phyloP scores from a whole-genome alignment of 2,797 vertebrate species.

The Gadopsis bispinosus region DNA sequence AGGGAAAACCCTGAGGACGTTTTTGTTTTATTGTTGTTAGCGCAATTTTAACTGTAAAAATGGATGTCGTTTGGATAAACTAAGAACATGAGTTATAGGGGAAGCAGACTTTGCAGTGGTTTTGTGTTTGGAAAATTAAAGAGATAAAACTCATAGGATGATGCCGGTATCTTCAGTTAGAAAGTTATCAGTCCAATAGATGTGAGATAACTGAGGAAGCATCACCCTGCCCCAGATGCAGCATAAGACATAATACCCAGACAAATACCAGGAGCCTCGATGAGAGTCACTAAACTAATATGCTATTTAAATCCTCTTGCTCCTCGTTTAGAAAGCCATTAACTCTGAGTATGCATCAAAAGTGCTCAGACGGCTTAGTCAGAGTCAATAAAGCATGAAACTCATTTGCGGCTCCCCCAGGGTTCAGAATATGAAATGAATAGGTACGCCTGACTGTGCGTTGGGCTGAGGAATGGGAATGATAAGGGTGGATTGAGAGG shows the following conservation, averaged over 20 bases:
- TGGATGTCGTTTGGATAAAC: neutral
- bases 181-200: constrained; percentile 26
- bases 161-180: constrained; percentile 3
- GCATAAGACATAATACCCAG: constrained; percentile 58
- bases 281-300: constrained; percentile 76
- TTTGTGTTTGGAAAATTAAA: constrained; percentile 10
- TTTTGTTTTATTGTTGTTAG: constrained; percentile 22
- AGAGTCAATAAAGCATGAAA: constrained; percentile 84
- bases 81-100: neutral
- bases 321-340: constrained; percentile 81
- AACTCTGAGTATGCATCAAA: constrained; percentile 78
- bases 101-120: constrained; percentile 1
- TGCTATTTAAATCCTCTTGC: constrained; percentile 78
- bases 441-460: constrained; percentile 57
- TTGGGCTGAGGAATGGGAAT: constrained; percentile 40
- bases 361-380: constrained; percentile 77
- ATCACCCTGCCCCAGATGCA: constrained; percentile 33
- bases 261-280: constrained; percentile 70
- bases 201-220: constrained; percentile 35
- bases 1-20: constrained; percentile 38
- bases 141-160: constrained; percentile 4
- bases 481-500: constrained; percentile 51
- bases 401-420: constrained; percentile 76
- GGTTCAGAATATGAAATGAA: constrained; percentile 80
- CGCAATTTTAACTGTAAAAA: constrained; percentile 31